Base-by-base conservation (phyloP, 1,140 invertebrate genomes). In the Trigoniulus corallinus region DNA sequence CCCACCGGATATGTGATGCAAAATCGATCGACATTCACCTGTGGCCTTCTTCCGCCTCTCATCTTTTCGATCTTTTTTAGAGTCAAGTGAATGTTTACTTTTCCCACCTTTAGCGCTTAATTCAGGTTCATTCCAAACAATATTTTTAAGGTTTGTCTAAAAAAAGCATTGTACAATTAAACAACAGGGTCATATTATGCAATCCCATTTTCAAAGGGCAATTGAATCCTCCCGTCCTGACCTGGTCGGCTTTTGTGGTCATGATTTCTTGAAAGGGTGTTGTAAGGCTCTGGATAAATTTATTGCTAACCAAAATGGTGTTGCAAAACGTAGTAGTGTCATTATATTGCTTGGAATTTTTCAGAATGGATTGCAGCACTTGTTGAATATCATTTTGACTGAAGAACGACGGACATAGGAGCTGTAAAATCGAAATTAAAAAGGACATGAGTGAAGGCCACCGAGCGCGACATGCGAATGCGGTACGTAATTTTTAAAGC, bases 41-140 rank as follows among this genome's bases (percentile, higher is more conserved):
- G 79, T 67, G 1, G 88, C 86, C 65, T 92, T 92, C 60, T 88
- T 88, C 53, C 85, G 74, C 29, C 88, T 70, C 59, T 94, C 88
- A 46, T 94, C 88, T 58, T 84, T 81, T 55, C 78, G 81, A 57
- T 85, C 84, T 10, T 73, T 67, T 69, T 83, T 84, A 22, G 62
- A 63, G 24, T 79, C 74, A 22, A 34, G 29, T 15, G 15, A 34
- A 34, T 7, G 29, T 34, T 34, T 15, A 7, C 29, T 34, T 34
- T 7, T n/a, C n/a, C n/a, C n/a, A n/a, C n/a, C n/a, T n/a, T n/a
- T n/a, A n/a, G n/a, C n/a, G n/a, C n/a, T n/a, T n/a, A n/a, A n/a
- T n/a, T n/a, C n/a, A n/a, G n/a, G n/a, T n/a, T n/a, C n/a, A n/a
- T n/a, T n/a, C n/a, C n/a, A n/a, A n/a, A n/a, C n/a, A n/a, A n/a